Conservation (phyloP, 2,888 invertebrate species). For the Embidobia sp. region DNA sequence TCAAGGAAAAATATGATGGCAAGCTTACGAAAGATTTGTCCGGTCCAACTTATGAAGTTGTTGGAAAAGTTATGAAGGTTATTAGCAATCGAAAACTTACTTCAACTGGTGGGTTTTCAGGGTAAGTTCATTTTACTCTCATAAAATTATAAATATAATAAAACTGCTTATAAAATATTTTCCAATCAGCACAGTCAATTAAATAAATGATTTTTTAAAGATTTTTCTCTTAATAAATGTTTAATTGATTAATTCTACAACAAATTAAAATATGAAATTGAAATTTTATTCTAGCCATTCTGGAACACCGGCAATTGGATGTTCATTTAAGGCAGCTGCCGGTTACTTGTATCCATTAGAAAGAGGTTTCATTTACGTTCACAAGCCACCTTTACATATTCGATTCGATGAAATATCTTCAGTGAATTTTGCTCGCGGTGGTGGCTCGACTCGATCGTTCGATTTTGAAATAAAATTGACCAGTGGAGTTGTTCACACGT, state of each 20-base stretch:
- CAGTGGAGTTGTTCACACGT: slow-evolving; percentile 93
- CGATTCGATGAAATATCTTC: slow-evolving; percentile 97
- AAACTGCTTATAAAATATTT: no score
- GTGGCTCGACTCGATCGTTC: slow-evolving; percentile 93
- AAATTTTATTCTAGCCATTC: slow-evolving; percentile 77
- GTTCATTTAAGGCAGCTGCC: slow-evolving; percentile 98
- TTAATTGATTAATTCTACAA: no score
- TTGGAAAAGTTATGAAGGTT: slow-evolving; percentile 98
- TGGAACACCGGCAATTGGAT: slow-evolving; percentile 90
- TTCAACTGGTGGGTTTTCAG: slow-evolving; percentile 95
- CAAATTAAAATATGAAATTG: no score
- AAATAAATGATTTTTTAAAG: no score
- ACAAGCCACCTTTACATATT: slow-evolving; percentile 99
- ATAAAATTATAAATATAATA: no score
- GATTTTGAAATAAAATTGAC: slow-evolving; percentile 96
- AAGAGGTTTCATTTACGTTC: slow-evolving; percentile 98
- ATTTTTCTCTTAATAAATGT: no score
- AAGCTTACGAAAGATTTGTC: slow-evolving; percentile 94
- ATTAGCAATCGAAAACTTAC: slow-evolving; percentile 97
- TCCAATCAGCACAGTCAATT: no score
- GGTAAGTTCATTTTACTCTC: slow-evolving; percentile 83
- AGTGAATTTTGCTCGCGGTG: slow-evolving; percentile 97
- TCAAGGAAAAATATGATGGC: slow-evolving; percentile 96
- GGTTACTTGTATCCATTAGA: slow-evolving; percentile 98
- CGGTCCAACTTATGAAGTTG: slow-evolving; percentile 96